phyloP scores from a whole-genome alignment of 2,797 vertebrate genomes.

The Scomberomorus guttatus region DNA sequence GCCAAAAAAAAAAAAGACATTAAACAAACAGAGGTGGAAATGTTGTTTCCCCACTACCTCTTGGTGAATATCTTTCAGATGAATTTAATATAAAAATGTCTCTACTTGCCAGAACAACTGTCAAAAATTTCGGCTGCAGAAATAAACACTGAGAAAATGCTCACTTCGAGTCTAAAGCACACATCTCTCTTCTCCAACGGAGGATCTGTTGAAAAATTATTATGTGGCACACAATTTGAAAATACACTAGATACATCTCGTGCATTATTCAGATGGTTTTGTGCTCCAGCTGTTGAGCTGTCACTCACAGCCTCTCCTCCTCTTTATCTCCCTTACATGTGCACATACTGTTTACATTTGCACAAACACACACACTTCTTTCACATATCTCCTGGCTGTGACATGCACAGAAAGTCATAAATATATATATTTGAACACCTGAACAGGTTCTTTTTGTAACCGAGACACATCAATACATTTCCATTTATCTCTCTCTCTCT shows the following conservation, averaged over 20 bases:
- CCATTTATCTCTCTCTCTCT: background rate
- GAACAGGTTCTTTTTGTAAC: constrained; percentile 8
- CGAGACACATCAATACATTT: constrained; percentile 6
- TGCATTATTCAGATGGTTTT: constrained; percentile 60
- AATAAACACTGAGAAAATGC: constrained; percentile 51
- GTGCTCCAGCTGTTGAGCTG: constrained; percentile 49
- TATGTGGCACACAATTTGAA: constrained; percentile 35
- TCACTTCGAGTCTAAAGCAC: constrained; percentile 34
- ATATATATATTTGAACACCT: constrained; percentile 28
- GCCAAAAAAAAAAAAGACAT: constrained; percentile 70
- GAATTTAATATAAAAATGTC: constrained; percentile 43
- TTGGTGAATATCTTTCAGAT: constrained; percentile 57
- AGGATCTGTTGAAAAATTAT: constrained; percentile 26
- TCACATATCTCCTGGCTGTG: constrained; percentile 3
- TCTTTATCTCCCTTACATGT: constrained; percentile 45
- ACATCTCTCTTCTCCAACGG: constrained; percentile 37
- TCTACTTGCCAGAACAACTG: constrained; percentile 43
- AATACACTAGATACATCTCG: constrained; percentile 35
- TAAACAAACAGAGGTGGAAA: constrained; percentile 45
- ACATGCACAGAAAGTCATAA: constrained; percentile 12
- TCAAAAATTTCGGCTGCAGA: constrained; percentile 43
- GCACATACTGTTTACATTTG: constrained; percentile 18
- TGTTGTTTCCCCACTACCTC: constrained; percentile 74
- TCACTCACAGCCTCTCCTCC: constrained; percentile 60
- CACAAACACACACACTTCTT: constrained; percentile 8